Base-by-base conservation (phyloP, 2,888 invertebrate genomes). In the Tinea trinotella region DNA sequence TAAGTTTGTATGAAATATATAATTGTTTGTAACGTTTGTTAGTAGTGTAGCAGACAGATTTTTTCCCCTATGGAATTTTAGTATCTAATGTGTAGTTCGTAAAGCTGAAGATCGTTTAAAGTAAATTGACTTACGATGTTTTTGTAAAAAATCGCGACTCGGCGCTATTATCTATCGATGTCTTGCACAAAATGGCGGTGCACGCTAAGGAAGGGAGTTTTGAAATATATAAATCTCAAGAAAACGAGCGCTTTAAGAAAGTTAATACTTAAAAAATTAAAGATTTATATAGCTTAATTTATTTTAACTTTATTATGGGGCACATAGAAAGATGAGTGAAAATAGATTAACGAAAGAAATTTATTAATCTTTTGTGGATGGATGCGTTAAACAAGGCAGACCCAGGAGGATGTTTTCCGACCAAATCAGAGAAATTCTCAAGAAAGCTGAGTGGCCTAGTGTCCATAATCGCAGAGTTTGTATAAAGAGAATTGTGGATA, bases 101-200 rank as follows among this genome's bases (percentile, higher is more conserved):
- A 46, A 18, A 17, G 46, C 4, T 17, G 2, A 46, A 19, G 19
- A 19, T 46, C 7, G 19, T 2, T 2, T 46, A 6, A 10, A 19
- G 19, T 6, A 4, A 82, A 61, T 59, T 65, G 77, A 83, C 82
- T 80, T 84, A 81, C 83, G 84, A 84, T 84, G 82, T 84, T 84
- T 80, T 83, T 62, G 67, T 68, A 78, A 83, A 84, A 83, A 78
- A 78, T 64, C 67, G 70, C 73, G 73, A 69, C 68, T 67, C 68
- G 76, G 78, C 80, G 79, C 80, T 77, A 79, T 77, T 82, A 80
- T 78, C 74, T 79, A 81, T 80, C 78, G 83, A 78, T 82, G 82
- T 84, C 84, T 84, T 83, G 74, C 74, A 69, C 84, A 84, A 84
- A 79, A 84, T 84, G 84, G 84, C 83, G 83, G 76, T 40, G 12